Percentiles rank a stretch among this genome's conserved stretches.
Evolutionary conservation across 2,888 invertebrate genomes (phyloP).

Genomic region (Ormyrus labotus): DNA sequence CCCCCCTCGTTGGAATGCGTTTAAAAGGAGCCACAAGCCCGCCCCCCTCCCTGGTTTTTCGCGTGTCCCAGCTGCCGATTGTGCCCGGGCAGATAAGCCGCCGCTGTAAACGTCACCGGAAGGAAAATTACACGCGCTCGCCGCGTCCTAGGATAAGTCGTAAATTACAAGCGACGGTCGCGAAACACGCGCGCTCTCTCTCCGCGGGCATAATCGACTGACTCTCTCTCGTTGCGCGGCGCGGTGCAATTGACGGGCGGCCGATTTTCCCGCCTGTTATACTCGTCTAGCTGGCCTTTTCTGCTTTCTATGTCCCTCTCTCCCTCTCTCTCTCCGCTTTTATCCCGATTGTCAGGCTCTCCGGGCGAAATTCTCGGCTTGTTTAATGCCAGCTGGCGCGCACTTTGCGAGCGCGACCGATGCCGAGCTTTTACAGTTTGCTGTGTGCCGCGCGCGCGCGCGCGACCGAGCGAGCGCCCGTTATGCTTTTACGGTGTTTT

Average conservation of each 20-base stretch:
- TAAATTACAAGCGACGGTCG: slow-evolving; percentile 36
- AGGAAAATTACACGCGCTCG: slow-evolving; percentile 30
- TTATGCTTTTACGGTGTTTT: too few relatives aligned
- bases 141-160: slow-evolving; percentile 38
- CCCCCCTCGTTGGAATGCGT: slow-evolving; percentile 22
- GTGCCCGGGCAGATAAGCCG: neutral
- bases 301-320: too few relatives aligned
- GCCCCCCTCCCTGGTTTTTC: neutral
- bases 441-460: too few relatives aligned
- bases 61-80: neutral
- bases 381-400: too few relatives aligned
- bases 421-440: too few relatives aligned
- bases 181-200: neutral
- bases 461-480: too few relatives aligned
- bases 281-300: too few relatives aligned
- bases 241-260: slow-evolving; percentile 30
- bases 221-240: neutral
- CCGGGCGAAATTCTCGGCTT: too few relatives aligned
- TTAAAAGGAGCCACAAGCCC: slow-evolving; percentile 25
- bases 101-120: too few relatives aligned
- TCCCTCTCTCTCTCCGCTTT: too few relatives aligned
- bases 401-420: too few relatives aligned
- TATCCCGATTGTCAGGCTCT: too few relatives aligned
- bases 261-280: neutral
- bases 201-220: slow-evolving; percentile 9